These are phyloP conservation scores for Sceloporus tristichus DNA, from an alignment of 2,113 vertebrate genomes.

Conservation along the genomic window DNA sequence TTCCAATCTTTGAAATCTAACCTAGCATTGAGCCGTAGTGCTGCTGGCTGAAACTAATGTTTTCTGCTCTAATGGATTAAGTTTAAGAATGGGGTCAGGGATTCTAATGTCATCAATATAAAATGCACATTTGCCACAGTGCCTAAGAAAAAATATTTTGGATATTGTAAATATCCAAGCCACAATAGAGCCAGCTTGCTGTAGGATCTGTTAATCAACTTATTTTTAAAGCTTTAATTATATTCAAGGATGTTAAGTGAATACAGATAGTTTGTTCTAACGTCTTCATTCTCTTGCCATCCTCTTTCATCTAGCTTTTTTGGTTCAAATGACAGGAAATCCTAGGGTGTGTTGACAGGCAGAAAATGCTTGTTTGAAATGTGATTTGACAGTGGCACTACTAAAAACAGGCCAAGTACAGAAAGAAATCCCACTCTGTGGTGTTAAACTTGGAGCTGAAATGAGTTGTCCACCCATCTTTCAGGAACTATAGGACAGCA, in stretches of 20 bases:
- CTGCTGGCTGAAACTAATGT: conserved; percentile 30
- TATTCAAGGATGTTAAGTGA: neutral
- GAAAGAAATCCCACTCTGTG: neutral
- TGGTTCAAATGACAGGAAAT: neutral
- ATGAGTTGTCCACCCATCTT: neutral
- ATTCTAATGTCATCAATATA: conserved; percentile 6
- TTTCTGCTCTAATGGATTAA: conserved; percentile 39
- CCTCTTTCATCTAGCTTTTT: neutral
- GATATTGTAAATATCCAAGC: neutral
- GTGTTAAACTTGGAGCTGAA: neutral
- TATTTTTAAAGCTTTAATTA: neutral
- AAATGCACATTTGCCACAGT: neutral
- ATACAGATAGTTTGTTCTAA: conserved; percentile 31
- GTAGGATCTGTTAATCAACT: neutral
- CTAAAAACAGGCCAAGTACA: neutral
- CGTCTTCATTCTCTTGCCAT: neutral
- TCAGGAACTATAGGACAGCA: neutral
- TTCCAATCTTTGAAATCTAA: neutral
- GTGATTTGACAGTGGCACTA: neutral
- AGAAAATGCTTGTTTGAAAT: neutral
- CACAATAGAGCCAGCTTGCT: neutral
- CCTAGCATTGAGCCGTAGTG: conserved; percentile 45
- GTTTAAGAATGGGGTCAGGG: conserved; percentile 6
- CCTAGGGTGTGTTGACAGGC: neutral
- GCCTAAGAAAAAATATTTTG: conserved; percentile 11